A percentile compares a stretch with the other conserved stretches of the same genome.
Conservation (phyloP, 2,888 invertebrate species). For the Zygaena filipendulae region DNA sequence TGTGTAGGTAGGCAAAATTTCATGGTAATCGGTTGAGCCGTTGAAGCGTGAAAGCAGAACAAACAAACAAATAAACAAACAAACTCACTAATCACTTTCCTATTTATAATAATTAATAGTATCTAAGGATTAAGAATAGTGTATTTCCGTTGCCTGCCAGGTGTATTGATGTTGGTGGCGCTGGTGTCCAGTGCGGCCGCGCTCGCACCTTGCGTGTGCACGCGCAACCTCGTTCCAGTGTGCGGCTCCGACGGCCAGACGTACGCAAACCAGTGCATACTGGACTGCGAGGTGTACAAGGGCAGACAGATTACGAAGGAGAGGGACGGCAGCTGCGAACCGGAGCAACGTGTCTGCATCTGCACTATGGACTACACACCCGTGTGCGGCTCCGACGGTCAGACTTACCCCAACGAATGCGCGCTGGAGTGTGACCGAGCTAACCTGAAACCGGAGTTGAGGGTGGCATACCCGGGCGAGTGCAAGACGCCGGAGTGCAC, state of each 20-base stretch:
- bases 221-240: conserved; percentile 21
- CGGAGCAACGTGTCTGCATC: conserved; percentile 7
- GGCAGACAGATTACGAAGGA: conserved; percentile 12
- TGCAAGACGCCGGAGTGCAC: conserved; percentile 13
- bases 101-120: too few relatives aligned
- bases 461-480: conserved; percentile 1
- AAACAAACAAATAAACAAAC: too few relatives aligned
- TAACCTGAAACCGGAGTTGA: too few relatives aligned
- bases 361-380: conserved; percentile 14
- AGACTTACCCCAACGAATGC: conserved; percentile 12
- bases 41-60: too few relatives aligned
- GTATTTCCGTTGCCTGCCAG: too few relatives aligned
- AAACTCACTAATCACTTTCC: too few relatives aligned
- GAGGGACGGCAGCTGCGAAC: conserved; percentile 14
- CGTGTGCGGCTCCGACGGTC: conserved; percentile 12
- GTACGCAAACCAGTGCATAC: conserved; percentile 21
- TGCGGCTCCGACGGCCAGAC: conserved; percentile 29
- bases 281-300: conserved; percentile 5
- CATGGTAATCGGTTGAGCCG: too few relatives aligned
- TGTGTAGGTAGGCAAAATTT: too few relatives aligned
- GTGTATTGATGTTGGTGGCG: neutral
- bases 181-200: neutral
- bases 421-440: conserved; percentile 11
- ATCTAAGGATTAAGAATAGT: too few relatives aligned
- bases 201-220: conserved; percentile 19